Evolutionary conservation across 2,888 invertebrate species (phyloP), one percentile per base, ranked within the genome.

Genomic region (Meta bourneti): DNA sequence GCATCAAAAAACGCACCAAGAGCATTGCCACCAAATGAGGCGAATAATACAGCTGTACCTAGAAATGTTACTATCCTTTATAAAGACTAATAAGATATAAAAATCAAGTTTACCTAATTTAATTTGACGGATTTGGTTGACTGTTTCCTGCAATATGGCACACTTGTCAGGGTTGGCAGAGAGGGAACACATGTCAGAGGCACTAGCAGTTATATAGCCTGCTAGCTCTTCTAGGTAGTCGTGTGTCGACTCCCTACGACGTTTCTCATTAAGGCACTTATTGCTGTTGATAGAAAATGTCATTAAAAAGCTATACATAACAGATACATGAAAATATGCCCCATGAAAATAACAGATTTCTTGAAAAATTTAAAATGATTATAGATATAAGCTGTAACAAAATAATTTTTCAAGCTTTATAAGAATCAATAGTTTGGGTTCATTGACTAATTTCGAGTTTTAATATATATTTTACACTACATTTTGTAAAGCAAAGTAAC

Each of bases 211-310:
- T 95, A 97, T 96, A 95, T 98, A 97, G 96, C 98, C 98, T 95
- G 98, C 98, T 96, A 99, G 96, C 96, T 99, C 98, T 96, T 98
- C 98, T 96, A 98, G 98, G 96, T 98, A 98, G 96, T 97, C 97
- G 96, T 98, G 98, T 96, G 98, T 98, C 96, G 98, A 97, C 83
- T 93, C 93, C 82, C 93, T 79, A 52, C 92, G 92, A 6, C 90
- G 81, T 77, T 93, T 92, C 79, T 93, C 93, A 89, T 93, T 93
- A 87, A 93, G 97, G 96, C 98, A 98, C 96, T 98, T 98, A 95
- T 98, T 98, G 95, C 97, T 97, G 96, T 61, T 61, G 16, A 61
- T 13, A 7, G 93, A 96, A 90, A 19, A 20, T 70, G n/a, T 69
- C 16, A 4, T 19, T 11, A 0, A 74, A n/a, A 72, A 72, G 6